Evolutionary conservation across 2,113 vertebrate genomes (phyloP).

Genomic region (Oostethus manadensis): DNA sequence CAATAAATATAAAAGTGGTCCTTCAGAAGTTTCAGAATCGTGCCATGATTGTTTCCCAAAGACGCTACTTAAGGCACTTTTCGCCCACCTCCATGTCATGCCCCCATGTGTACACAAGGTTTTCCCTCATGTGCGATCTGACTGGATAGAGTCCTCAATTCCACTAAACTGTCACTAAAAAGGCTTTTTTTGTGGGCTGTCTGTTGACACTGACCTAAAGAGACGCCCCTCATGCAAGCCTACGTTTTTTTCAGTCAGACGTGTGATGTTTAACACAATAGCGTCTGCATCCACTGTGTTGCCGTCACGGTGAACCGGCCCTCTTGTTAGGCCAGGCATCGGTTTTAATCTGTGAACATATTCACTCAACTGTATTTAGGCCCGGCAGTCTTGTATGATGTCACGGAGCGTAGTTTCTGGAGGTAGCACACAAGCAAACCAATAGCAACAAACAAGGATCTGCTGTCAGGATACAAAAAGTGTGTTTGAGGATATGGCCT

Average conservation of each 20-base stretch:
- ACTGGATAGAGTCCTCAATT: constrained; percentile 1
- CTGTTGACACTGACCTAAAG: constrained; percentile 4
- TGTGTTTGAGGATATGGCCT: constrained; percentile 7
- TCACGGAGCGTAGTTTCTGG: too few relatives aligned
- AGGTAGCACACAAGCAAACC: not conserved
- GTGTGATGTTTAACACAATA: constrained; percentile 8
- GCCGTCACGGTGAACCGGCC: constrained; percentile 1
- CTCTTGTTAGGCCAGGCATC: not conserved
- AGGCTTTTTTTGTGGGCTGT: not conserved
- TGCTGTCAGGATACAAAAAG: not conserved
- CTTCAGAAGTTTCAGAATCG: too few relatives aligned
- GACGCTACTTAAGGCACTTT: too few relatives aligned
- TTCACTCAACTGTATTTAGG: not conserved
- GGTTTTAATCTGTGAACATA: not conserved
- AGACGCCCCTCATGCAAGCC: not conserved
- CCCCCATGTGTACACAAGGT: not conserved
- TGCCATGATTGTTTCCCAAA: too few relatives aligned
- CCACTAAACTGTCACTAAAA: not conserved
- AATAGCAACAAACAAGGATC: constrained; percentile 1
- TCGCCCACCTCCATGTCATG: too few relatives aligned
- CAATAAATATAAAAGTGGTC: too few relatives aligned
- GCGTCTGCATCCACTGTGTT: not conserved
- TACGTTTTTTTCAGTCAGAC: not conserved
- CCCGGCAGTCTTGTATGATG: too few relatives aligned
- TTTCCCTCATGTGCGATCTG: constrained; percentile 20